phyloP scores from a whole-genome alignment of 1,140 invertebrate species.

The Coboldia fuscipes region DNA sequence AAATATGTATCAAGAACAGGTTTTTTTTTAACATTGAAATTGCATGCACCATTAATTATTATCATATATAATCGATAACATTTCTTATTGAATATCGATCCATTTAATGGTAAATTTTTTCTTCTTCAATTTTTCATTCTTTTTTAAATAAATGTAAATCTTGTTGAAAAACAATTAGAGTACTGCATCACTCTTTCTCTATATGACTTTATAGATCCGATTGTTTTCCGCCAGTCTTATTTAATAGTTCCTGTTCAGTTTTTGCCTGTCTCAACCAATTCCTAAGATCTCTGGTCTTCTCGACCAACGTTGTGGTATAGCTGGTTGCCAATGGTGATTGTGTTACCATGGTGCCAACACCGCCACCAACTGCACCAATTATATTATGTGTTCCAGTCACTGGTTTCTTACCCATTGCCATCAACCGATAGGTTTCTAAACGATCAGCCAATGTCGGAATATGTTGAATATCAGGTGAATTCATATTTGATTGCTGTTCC shows the following conservation, averaged over 20 bases:
- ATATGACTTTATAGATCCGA: conserved; percentile 1
- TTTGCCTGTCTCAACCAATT: conserved; percentile 31
- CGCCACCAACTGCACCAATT: conserved; percentile 5
- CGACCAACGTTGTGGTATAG: conserved; percentile 31
- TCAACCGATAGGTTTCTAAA: conserved; percentile 25
- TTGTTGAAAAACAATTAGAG: too few species aligned
- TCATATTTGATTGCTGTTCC: conserved; percentile 5
- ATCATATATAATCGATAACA: too few species aligned
- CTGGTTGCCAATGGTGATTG: conserved; percentile 23
- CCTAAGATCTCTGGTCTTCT: conserved; percentile 36
- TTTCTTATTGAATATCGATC: too few species aligned
- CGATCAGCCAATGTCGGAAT: conserved; percentile 26
- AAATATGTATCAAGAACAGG: too few species aligned
- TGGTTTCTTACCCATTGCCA: conserved; percentile 17
- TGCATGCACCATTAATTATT: too few species aligned
- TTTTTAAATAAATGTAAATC: too few species aligned
- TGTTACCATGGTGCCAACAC: conserved; percentile 23
- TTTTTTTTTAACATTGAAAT: too few species aligned
- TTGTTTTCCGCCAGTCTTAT: conserved; percentile 4
- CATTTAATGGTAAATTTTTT: too few species aligned
- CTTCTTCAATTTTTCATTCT: too few species aligned
- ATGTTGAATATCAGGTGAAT: conserved; percentile 14
- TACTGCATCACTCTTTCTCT: too few species aligned
- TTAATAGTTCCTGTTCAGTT: conserved; percentile 15
- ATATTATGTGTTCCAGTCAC: conserved; percentile 5